These are phyloP conservation scores for Synaphobranchus kaupii DNA, from an alignment of 2,797 vertebrate genomes.

Conservation along the genomic window DNA sequence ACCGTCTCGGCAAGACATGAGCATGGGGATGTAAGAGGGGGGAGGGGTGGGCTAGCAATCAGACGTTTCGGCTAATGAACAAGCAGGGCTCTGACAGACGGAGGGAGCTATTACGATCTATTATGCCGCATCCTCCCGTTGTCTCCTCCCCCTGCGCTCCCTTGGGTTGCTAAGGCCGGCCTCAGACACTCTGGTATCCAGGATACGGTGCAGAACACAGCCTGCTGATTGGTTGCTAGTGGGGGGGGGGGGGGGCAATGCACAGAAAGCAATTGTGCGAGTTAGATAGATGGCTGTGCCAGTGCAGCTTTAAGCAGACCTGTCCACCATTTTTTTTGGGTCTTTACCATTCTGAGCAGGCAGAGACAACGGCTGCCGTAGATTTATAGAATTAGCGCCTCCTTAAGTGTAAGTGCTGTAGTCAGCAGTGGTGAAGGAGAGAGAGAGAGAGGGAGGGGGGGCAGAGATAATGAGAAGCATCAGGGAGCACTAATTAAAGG, in stretches of 20 bases:
- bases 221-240: constrained; percentile 68
- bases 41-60: background rate
- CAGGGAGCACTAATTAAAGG: constrained; percentile 1
- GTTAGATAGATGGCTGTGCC: constrained; percentile 33
- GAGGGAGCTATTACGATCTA: constrained; percentile 33
- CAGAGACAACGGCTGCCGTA: constrained; percentile 1
- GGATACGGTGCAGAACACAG: constrained; percentile 65
- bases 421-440: background rate
- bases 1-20: background rate
- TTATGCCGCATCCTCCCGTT: constrained; percentile 53
- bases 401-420: background rate
- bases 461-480: background rate
- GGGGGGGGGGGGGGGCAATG: constrained; percentile 42
- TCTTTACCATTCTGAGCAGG: background rate
- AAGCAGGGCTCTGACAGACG: constrained; percentile 14
- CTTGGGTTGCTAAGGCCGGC: constrained; percentile 64
- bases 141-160: constrained; percentile 40
- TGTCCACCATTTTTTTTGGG: constrained; percentile 29
- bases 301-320: constrained; percentile 20
- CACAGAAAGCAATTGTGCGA: constrained; percentile 26
- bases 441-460: background rate
- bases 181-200: constrained; percentile 73
- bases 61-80: constrained; percentile 19
- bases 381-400: background rate
- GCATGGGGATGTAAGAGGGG: background rate